These are phyloP conservation scores for Rhagoletis zephyria DNA, from an alignment of 1,140 invertebrate genomes.

Conservation along the genomic window DNA sequence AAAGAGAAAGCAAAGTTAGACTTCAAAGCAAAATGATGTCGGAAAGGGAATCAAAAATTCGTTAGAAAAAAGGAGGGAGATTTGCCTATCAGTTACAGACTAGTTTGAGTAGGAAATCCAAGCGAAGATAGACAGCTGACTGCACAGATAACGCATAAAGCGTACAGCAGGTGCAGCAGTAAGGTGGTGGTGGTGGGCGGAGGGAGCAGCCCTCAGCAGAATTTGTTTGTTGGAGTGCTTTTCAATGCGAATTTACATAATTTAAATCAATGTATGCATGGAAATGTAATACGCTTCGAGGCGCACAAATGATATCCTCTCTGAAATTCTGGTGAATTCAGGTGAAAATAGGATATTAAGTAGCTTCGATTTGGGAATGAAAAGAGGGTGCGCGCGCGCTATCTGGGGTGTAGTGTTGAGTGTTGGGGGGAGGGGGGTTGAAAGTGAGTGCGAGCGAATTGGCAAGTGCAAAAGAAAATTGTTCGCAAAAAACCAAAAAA, in stretches of 20 bases:
- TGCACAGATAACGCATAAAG: too few species aligned
- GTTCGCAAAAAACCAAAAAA: not conserved
- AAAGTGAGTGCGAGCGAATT: not conserved
- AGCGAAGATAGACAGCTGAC: too few species aligned
- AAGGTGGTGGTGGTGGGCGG: too few species aligned
- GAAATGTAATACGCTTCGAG: not conserved
- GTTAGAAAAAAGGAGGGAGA: too few species aligned
- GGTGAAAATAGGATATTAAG: conserved; percentile 48
- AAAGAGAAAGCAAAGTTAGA: not conserved
- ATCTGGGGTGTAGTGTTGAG: too few species aligned
- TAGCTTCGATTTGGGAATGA: not conserved
- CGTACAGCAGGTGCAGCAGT: too few species aligned
- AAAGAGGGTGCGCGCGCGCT: not conserved
- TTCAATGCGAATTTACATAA: conserved; percentile 36
- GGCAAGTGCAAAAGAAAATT: conserved; percentile 20
- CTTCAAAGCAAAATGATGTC: not conserved
- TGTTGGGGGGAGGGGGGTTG: not conserved
- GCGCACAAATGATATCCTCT: not conserved
- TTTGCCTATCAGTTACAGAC: too few species aligned
- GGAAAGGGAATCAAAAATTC: not conserved
- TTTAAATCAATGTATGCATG: conserved; percentile 43
- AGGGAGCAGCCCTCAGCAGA: too few species aligned
- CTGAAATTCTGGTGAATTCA: conserved; percentile 15
- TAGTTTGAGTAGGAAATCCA: too few species aligned
- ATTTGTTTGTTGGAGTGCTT: not conserved